Evolutionary conservation across 2,888 invertebrate species (phyloP), one percentile per base, ranked within the genome.

Genomic region (Papilio protenor): DNA sequence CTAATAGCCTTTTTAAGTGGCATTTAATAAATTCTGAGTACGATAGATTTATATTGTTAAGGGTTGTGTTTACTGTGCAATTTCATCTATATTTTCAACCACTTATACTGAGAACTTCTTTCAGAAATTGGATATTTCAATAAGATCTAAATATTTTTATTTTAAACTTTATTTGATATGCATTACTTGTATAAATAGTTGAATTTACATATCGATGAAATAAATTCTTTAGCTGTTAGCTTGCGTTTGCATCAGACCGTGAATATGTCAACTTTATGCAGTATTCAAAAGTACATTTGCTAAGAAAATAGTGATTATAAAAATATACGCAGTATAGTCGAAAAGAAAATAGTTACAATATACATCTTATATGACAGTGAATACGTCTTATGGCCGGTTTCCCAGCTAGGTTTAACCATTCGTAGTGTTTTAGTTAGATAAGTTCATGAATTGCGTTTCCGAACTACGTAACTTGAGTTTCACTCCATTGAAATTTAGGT

Each of bases 181-280:
- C 64, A 33, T 64, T 33, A 64, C 64, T 33, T 64, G 27, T 11
- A 10, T 12, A 27, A 33, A 64, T 64, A 64, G 6, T 61, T 64
- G 8, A 27, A 27, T 33, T 8, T 33, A 18, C 14, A 33, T 64
- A 61, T 33, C 16, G 33, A 33, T 16, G 18, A 18, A 18, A 64
- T 27, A 64, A 33, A 33, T 66, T 66, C 12, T 40, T n/a, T 40
- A 40, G n/a, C 40, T 33, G 40, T 33, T 66, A 66, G 64, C 40
- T 66, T 40, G n/a, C 14, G 40, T 66, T 40, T 66, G 64, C 18
- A 66, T 66, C 64, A 40, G 64, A 66, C 40, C 64, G 64, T 40
- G 64, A 66, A 66, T 40, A 66, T 66, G 64, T 66, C 33, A 66
- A 66, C 40, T 40, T 33, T 21, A 23, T 59, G 23, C 23, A 66